phyloP scores from a whole-genome alignment of 2,113 vertebrate species.

The Upupa epops region DNA sequence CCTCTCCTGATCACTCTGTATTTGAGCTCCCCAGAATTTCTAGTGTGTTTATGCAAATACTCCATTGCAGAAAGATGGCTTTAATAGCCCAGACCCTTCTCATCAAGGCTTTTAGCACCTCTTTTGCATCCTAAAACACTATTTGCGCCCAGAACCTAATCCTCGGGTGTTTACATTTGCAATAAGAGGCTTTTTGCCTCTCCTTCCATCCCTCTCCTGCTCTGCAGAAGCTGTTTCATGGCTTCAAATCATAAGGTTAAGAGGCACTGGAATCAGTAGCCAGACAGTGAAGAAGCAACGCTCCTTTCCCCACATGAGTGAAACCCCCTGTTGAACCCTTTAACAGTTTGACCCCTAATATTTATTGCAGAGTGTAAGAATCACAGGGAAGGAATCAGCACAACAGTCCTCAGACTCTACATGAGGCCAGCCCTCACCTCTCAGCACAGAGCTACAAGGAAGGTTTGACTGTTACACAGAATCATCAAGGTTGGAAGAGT shows the following conservation, averaged over 20 bases:
- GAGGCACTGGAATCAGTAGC: not conserved
- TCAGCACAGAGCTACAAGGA: not conserved
- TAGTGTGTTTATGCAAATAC: not conserved
- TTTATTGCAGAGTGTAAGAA: not conserved
- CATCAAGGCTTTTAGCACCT: not conserved
- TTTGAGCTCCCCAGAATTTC: slow-evolving; percentile 20
- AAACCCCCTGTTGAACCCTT: not conserved
- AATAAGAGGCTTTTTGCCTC: not conserved
- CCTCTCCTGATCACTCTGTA: not conserved
- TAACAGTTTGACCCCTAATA: not conserved
- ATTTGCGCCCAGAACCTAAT: not conserved
- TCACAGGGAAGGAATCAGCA: not conserved
- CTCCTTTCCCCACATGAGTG: not conserved
- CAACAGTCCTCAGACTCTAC: not conserved
- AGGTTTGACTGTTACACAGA: not conserved
- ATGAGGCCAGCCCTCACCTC: not conserved
- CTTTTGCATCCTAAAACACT: not conserved
- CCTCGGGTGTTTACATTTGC: not conserved
- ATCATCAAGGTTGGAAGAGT: not conserved
- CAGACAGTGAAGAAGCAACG: not conserved
- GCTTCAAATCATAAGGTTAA: not conserved
- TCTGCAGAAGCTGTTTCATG: not conserved
- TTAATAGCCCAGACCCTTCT: not conserved
- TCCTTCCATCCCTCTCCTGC: not conserved
- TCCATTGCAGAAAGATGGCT: not conserved